A percentile compares a stretch with the other conserved stretches of the same genome.
Conservation (phyloP, 23 tunicate genomes). For the Clavelina lepadiformis region DNA sequence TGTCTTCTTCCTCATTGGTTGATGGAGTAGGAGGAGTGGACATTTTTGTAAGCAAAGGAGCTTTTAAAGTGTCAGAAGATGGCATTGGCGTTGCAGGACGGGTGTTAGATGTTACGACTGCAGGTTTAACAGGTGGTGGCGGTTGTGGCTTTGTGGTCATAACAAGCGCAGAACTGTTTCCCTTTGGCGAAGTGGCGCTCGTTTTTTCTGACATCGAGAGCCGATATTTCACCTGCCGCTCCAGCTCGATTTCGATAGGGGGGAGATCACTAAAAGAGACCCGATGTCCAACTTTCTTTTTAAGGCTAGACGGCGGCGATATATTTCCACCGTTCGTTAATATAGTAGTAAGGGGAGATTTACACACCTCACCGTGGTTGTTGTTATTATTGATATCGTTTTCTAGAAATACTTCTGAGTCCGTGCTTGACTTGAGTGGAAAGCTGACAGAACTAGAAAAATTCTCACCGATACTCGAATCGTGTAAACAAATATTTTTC, state of each 20-base stretch:
- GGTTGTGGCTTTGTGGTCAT: no score
- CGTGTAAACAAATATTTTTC: not conserved
- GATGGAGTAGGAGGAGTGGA: not conserved
- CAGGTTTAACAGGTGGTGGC: no score
- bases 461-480: not conserved
- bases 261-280: constrained; percentile 68
- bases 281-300: constrained; percentile 17
- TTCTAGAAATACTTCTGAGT: not conserved
- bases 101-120: not conserved
- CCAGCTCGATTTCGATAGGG: constrained; percentile 47
- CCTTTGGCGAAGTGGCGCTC: not conserved
- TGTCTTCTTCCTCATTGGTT: not conserved
- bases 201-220: constrained; percentile 11
- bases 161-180: no score
- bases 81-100: no score
- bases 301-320: constrained; percentile 16
- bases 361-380: not conserved
- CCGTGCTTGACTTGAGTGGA: not conserved
- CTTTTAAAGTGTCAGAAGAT: no score
- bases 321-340: constrained; percentile 12
- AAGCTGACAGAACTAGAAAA: not conserved
- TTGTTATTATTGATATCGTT: not conserved
- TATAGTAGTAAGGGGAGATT: not conserved
- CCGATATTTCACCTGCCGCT: constrained; percentile 3
- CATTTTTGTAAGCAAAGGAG: not conserved